These are phyloP conservation scores for Zoanthus sociatus DNA, from an alignment of 92 coral and sea anemone species.

Conservation along the genomic window DNA sequence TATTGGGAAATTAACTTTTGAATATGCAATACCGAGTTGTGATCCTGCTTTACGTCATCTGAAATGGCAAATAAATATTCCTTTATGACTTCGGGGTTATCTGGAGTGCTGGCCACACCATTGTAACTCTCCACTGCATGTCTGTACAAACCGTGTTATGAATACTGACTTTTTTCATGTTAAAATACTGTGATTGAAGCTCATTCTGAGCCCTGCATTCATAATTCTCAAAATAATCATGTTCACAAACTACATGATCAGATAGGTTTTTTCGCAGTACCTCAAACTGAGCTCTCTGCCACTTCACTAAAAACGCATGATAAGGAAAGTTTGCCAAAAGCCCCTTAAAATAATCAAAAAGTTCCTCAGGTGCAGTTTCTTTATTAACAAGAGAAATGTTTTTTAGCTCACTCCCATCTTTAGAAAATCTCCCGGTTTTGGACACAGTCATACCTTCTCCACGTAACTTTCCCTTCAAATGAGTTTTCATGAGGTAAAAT, in stretches of 20 bases:
- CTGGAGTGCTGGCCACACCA: conserved; percentile 5
- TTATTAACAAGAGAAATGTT: conserved; percentile 40
- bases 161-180: conserved; percentile 21
- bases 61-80: conserved; percentile 12
- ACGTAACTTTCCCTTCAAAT: conserved; percentile 13
- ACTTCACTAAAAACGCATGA: conserved; percentile 39
- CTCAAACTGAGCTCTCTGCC: conserved; percentile 38
- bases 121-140: conserved; percentile 1
- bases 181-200: conserved; percentile 20
- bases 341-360: conserved; percentile 4
- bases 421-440: conserved; percentile 24
- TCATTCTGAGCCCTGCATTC: conserved; percentile 15
- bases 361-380: conserved; percentile 24
- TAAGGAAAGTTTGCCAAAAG: conserved; percentile 4
- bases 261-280: background rate
- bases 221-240: background rate
- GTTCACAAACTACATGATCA: background rate
- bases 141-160: conserved; percentile 8
- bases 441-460: conserved; percentile 41
- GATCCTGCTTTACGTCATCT: conserved; percentile 26
- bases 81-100: conserved; percentile 3
- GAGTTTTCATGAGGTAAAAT: conserved; percentile 26
- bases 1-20: background rate
- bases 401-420: conserved; percentile 48
- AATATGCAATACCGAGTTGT: conserved; percentile 4